Evolutionary conservation across 1,140 invertebrate genomes (phyloP).

Genomic region (Globodera ellingtonae): DNA sequence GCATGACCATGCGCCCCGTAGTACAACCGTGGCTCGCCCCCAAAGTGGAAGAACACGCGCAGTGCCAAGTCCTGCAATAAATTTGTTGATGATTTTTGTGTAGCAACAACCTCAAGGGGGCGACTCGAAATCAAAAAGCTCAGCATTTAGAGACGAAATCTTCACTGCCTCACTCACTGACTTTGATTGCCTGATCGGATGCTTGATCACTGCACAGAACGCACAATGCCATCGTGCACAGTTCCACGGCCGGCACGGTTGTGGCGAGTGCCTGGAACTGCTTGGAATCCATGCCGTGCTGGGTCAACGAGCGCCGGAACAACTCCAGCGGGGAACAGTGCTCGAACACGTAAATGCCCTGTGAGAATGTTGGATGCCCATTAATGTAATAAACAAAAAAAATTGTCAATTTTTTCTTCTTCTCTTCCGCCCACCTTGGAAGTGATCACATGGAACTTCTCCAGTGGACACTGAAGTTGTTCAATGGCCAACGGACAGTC

Average conservation of each 20-base stretch:
- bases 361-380: background rate
- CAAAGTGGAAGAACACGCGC: slow-evolving; percentile 37
- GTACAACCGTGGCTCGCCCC: slow-evolving; percentile 38
- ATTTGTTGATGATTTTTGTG: slow-evolving; percentile 21
- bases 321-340: slow-evolving; percentile 49
- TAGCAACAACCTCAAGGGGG: background rate
- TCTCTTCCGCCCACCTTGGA: slow-evolving; percentile 35
- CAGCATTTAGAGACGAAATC: background rate
- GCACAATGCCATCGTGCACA: slow-evolving; percentile 43
- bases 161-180: slow-evolving; percentile 17
- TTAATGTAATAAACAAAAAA: background rate
- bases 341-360: slow-evolving; percentile 49
- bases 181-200: slow-evolving; percentile 37
- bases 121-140: background rate
- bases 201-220: slow-evolving; percentile 41
- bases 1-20: slow-evolving; percentile 13
- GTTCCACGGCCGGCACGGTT: slow-evolving; percentile 17
- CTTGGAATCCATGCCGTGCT: slow-evolving; percentile 45
- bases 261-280: slow-evolving; percentile 47
- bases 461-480: slow-evolving; percentile 35
- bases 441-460: slow-evolving; percentile 45
- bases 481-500: slow-evolving; percentile 36
- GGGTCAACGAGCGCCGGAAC: slow-evolving; percentile 32
- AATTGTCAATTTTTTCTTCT: background rate
- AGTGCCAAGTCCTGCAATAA: slow-evolving; percentile 43